Evolutionary conservation across 2,113 vertebrate species (phyloP), one percentile per base, ranked within the genome.

Genomic region (Nibea albiflora): DNA sequence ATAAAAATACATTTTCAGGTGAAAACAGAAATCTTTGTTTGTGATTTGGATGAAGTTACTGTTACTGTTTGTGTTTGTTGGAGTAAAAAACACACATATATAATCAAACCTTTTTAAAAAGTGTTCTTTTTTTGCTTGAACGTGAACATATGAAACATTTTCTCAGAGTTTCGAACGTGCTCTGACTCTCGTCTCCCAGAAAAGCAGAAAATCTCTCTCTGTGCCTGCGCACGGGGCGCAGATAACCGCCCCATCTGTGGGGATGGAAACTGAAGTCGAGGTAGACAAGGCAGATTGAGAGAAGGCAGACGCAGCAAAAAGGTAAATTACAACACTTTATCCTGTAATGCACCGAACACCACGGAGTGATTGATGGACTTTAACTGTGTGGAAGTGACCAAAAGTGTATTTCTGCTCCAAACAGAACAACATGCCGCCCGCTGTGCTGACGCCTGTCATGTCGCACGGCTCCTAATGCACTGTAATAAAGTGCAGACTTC

Each of bases 281-380:
- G 57, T 26, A 83, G 75, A 60, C 17, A 9, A 73, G 63, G 77
- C 15, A 5, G 77, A 35, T 26, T 69, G 57, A 62, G 39, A 69
- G 44, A 64, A 26, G n/a, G 20, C 20, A 35, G 54, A 71, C 11
- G 44, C 57, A 65, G 35, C 42, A 44, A 53, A 85, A 46, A 71
- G 47, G 57, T 66, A 73, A 82, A 86, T 87, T 78, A 72, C 68
- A 80, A 74, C 52, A 75, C 57, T 85, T 85, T 68, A 47, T 75
- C 56, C 64, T 63, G 64, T 75, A 73, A 88, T 58, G 65, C 72
- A 53, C 35, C 68, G 53, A 81, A 67, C 80, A 78, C 52, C 50
- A 31, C 24, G 3, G 61, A 64, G 15, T 78, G 84, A 87, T 60
- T 72, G 80, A 80, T 69, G 67, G 69, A 20, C 54, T 77, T 66